A percentile compares a stretch with the other conserved stretches of the same genome.
These are phyloP conservation scores for Cremastobaeus sp. DNA, from an alignment of 2,888 invertebrate species.

Conservation along the genomic window DNA sequence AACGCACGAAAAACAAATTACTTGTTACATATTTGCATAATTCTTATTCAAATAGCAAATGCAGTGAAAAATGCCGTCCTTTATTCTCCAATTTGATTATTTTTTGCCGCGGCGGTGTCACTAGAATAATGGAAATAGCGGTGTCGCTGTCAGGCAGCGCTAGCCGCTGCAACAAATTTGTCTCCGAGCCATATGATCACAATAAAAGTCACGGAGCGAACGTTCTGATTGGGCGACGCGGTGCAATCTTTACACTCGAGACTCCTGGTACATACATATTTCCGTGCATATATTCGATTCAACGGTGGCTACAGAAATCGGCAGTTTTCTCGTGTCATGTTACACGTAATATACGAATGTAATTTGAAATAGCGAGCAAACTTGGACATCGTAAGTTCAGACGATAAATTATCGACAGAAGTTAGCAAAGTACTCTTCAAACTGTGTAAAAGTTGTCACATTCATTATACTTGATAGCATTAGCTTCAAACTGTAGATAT, in stretches of 20 bases:
- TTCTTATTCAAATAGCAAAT: neutral
- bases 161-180: conserved; percentile 40
- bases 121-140: conserved; percentile 36
- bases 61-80: conserved; percentile 3
- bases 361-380: conserved; percentile 57
- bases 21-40: neutral
- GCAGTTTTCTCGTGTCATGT: conserved; percentile 49
- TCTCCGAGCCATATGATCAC: conserved; percentile 33
- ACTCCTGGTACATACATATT: conserved; percentile 36
- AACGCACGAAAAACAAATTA: conserved; percentile 7
- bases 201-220: conserved; percentile 37
- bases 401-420: conserved; percentile 62
- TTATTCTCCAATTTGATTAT: too few relatives aligned
- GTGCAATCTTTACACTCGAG: conserved; percentile 31
- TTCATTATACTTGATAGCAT: conserved; percentile 62
- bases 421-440: conserved; percentile 62
- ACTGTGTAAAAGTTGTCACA: conserved; percentile 62
- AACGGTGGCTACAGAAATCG: conserved; percentile 37
- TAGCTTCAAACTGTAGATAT: conserved; percentile 61
- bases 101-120: conserved; percentile 1
- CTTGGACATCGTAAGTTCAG: conserved; percentile 60
- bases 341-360: conserved; percentile 60
- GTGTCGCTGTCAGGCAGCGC: conserved; percentile 30
- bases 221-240: conserved; percentile 22
- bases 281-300: conserved; percentile 21